Percentiles rank a stretch among this genome's conserved stretches.
Conservation (phyloP, 1,140 invertebrate genomes). For the Drosophila kepulauana region DNA sequence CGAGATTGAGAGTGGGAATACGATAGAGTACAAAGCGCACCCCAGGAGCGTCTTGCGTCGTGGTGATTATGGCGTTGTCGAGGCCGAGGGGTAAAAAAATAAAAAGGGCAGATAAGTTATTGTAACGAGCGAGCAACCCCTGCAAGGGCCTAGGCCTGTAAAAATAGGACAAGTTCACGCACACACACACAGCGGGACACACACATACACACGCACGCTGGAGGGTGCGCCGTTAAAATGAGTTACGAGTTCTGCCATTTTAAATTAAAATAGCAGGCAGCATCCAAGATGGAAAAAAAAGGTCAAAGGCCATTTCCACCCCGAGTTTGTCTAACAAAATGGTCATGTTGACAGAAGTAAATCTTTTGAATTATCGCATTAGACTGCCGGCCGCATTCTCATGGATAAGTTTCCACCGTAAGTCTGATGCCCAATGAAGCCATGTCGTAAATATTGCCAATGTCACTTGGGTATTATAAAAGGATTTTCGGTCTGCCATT, state of each 20-base stretch:
- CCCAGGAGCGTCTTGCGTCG: constrained; percentile 75
- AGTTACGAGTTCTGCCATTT: constrained; percentile 85
- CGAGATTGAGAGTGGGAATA: constrained; percentile 9
- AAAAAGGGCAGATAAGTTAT: constrained; percentile 82
- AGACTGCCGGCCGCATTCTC: constrained; percentile 78
- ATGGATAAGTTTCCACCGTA: constrained; percentile 52
- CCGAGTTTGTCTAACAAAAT: constrained; percentile 70
- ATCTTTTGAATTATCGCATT: constrained; percentile 85
- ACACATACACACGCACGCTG: constrained; percentile 53
- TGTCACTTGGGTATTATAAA: constrained; percentile 74
- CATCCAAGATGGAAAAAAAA: constrained; percentile 69
- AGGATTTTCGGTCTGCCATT: constrained; percentile 68
- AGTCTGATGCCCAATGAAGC: constrained; percentile 70
- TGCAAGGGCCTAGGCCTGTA: constrained; percentile 67
- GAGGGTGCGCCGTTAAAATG: constrained; percentile 84
- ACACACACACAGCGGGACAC: constrained; percentile 35
- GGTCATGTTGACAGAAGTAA: constrained; percentile 84
- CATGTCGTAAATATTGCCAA: constrained; percentile 79
- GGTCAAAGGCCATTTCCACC: constrained; percentile 82
- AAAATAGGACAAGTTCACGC: constrained; percentile 79
- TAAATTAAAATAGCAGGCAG: constrained; percentile 81
- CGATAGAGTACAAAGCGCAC: constrained; percentile 65
- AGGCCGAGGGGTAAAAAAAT: constrained; percentile 61
- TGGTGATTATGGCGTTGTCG: constrained; percentile 65
- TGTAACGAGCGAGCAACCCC: constrained; percentile 74